A percentile compares a stretch with the other conserved stretches of the same genome.
These are phyloP conservation scores for Anastatus disparis DNA, from an alignment of 1,140 invertebrate genomes.

Conservation along the genomic window DNA sequence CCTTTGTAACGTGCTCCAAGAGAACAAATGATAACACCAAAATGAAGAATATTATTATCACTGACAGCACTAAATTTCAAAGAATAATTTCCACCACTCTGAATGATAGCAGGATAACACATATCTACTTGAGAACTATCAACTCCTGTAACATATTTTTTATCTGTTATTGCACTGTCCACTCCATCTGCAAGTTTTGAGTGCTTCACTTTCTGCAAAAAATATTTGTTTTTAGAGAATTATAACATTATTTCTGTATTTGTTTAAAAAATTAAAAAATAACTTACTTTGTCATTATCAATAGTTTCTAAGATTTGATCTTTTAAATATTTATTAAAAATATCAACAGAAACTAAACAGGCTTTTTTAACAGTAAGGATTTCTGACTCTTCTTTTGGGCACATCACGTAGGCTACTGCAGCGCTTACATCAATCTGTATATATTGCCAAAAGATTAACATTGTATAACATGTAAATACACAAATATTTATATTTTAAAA, in stretches of 20 bases:
- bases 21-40: conserved; percentile 95
- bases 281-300: conserved; percentile 89
- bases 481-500: not conserved
- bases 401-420: conserved; percentile 87
- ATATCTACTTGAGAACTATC: conserved; percentile 92
- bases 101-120: conserved; percentile 98
- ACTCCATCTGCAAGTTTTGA: conserved; percentile 94
- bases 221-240: conserved; percentile 17
- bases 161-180: conserved; percentile 89
- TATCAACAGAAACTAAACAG: conserved; percentile 90
- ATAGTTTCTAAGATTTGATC: conserved; percentile 99
- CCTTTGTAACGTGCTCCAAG: conserved; percentile 95
- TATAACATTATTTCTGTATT: not conserved
- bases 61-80: conserved; percentile 96
- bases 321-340: conserved; percentile 96
- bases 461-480: conserved; percentile 5
- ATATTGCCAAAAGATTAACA: conserved; percentile 25
- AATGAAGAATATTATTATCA: conserved; percentile 94
- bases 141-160: conserved; percentile 92
- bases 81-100: conserved; percentile 96
- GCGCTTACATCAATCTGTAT: conserved; percentile 85
- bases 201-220: conserved; percentile 90
- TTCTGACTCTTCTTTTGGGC: conserved; percentile 95
- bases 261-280: conserved; percentile 29
- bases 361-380: conserved; percentile 94